These are phyloP conservation scores for Anorthoa munda DNA, from an alignment of 2,888 invertebrate genomes.

Conservation along the genomic window DNA sequence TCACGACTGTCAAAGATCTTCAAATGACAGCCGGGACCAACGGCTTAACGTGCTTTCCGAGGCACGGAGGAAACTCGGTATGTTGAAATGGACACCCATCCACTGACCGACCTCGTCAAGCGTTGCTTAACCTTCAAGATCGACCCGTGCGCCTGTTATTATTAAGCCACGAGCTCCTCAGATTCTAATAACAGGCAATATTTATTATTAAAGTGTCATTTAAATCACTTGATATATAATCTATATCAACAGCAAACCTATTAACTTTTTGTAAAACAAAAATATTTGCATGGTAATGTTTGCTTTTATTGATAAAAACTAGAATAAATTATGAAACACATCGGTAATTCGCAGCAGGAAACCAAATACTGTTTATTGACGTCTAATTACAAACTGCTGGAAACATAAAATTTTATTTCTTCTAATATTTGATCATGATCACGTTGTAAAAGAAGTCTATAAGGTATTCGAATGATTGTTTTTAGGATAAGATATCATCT, in stretches of 20 bases:
- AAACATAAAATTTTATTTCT: constrained; percentile 54
- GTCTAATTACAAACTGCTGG: constrained; percentile 53
- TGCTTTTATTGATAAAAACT: constrained; percentile 36
- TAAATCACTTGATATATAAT: not conserved
- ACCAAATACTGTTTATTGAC: constrained; percentile 48
- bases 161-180: too few relatives aligned
- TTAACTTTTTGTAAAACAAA: not conserved
- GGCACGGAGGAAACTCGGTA: too few relatives aligned
- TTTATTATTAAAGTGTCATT: not conserved
- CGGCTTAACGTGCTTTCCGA: too few relatives aligned
- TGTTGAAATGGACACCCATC: too few relatives aligned
- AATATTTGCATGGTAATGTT: constrained; percentile 13
- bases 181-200: not conserved
- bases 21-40: too few relatives aligned
- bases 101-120: too few relatives aligned
- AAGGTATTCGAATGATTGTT: constrained; percentile 43
- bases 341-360: constrained; percentile 58
- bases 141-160: too few relatives aligned
- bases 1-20: too few relatives aligned
- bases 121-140: too few relatives aligned
- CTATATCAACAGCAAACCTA: not conserved
- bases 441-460: constrained; percentile 53
- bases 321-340: constrained; percentile 32
- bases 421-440: constrained; percentile 49
- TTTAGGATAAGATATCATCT: constrained; percentile 29